A percentile compares a stretch with the other conserved stretches of the same genome.
Conservation (phyloP, 2,888 invertebrate genomes). For the Coleophora flavipennella region DNA sequence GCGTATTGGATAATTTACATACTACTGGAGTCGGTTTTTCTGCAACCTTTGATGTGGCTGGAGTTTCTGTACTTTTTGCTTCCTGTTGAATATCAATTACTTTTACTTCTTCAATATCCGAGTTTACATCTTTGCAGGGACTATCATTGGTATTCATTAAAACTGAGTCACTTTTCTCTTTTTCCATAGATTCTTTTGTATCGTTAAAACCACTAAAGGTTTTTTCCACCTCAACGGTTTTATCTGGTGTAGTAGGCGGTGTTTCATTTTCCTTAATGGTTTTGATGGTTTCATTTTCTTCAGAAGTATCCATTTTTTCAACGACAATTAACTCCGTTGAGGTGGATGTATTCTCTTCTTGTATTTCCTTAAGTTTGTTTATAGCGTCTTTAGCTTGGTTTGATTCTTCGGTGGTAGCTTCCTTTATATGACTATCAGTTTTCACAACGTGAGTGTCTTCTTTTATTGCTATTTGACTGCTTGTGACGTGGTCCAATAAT, state of each 20-base stretch:
- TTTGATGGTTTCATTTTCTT: too few species aligned
- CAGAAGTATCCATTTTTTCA: too few species aligned
- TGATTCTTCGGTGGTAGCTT: conserved; percentile 2
- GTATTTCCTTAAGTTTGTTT: conserved; percentile 5
- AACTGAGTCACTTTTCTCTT: too few species aligned
- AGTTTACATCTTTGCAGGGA: background rate
- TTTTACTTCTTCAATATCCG: conserved; percentile 1
- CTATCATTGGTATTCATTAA: too few species aligned
- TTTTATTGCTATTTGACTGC: too few species aligned
- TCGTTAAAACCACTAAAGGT: too few species aligned
- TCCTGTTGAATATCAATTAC: background rate
- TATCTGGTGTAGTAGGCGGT: too few species aligned
- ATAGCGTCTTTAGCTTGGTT: conserved; percentile 4
- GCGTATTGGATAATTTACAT: conserved; percentile 48
- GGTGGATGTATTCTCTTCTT: background rate
- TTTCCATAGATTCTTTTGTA: too few species aligned
- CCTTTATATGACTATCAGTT: background rate
- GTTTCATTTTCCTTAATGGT: too few species aligned
- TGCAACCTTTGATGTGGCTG: conserved; percentile 6
- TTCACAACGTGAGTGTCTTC: background rate
- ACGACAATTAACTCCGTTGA: too few species aligned
- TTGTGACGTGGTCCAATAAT: too few species aligned
- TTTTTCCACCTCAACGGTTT: too few species aligned
- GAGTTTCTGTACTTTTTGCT: conserved; percentile 4
- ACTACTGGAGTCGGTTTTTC: conserved; percentile 20